A percentile compares a stretch with the other conserved stretches of the same genome.
Conservation (phyloP, 2,113 vertebrate genomes). For the Oryzias woworae region DNA sequence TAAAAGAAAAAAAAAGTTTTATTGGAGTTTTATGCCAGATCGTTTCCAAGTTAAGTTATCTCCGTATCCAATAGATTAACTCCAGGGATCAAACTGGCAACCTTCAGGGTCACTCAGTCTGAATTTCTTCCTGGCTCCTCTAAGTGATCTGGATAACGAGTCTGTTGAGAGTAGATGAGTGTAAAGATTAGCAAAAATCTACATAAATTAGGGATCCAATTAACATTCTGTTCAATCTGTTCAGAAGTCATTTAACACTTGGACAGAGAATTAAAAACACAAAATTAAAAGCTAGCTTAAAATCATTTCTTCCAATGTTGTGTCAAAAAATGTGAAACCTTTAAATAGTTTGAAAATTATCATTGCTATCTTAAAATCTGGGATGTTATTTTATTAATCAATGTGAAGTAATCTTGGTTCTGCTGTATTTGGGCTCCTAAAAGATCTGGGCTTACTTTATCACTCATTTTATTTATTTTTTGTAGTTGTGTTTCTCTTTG, state of each 20-base stretch:
- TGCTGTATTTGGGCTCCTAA: too few relatives aligned
- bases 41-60: slow-evolving; percentile 50
- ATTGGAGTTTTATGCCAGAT: slow-evolving; percentile 39
- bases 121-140: slow-evolving; percentile 64
- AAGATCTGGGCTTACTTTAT: too few relatives aligned
- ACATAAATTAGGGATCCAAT: slow-evolving; percentile 72
- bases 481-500: too few relatives aligned
- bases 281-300: slow-evolving; percentile 23
- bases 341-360: too few relatives aligned
- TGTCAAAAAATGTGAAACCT: too few relatives aligned
- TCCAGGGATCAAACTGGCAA: slow-evolving; percentile 74
- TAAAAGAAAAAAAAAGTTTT: slow-evolving; percentile 29
- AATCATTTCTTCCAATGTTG: too few relatives aligned
- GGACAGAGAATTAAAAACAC: slow-evolving; percentile 36
- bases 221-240: slow-evolving; percentile 76
- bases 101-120: slow-evolving; percentile 72
- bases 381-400: too few relatives aligned
- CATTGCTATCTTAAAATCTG: too few relatives aligned
- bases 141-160: slow-evolving; percentile 73
- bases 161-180: slow-evolving; percentile 68
- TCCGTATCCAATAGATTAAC: slow-evolving; percentile 37
- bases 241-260: slow-evolving; percentile 61
- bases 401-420: too few relatives aligned
- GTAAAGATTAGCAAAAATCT: slow-evolving; percentile 73
- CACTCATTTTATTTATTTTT: too few relatives aligned